These are phyloP conservation scores for Takifugu ocellatus DNA, from an alignment of 2,797 vertebrate species.

Conservation along the genomic window DNA sequence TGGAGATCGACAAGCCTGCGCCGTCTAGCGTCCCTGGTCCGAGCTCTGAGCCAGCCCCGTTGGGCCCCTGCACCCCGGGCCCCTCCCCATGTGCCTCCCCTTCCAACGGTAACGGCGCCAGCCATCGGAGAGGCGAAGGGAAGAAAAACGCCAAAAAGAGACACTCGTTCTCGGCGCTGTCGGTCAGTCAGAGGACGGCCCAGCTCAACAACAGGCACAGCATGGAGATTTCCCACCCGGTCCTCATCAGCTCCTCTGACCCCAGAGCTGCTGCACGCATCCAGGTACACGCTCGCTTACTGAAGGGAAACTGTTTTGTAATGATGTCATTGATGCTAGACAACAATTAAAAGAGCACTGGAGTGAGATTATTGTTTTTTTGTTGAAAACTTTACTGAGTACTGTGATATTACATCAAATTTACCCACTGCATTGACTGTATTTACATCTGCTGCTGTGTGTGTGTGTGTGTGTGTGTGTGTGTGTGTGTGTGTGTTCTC, in stretches of 20 bases:
- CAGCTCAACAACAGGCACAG: conserved; percentile 95
- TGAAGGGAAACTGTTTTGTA: too few relatives aligned
- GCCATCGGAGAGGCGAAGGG: conserved; percentile 83
- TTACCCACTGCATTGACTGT: too few relatives aligned
- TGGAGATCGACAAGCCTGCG: conserved; percentile 91
- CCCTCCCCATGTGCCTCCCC: conserved; percentile 65
- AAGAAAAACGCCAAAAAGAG: conserved; percentile 98
- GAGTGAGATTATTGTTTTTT: too few relatives aligned
- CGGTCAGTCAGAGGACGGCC: conserved; percentile 92
- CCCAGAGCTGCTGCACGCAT: conserved; percentile 92
- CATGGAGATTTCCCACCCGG: conserved; percentile 97
- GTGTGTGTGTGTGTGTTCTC: conserved; percentile 42
- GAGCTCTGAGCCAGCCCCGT: conserved; percentile 66
- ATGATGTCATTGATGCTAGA: not conserved
- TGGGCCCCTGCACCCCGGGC: conserved; percentile 68
- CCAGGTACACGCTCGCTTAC: conserved; percentile 42
- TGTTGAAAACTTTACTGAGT: too few relatives aligned
- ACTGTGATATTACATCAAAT: too few relatives aligned
- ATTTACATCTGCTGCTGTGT: not conserved
- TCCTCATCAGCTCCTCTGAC: conserved; percentile 96
- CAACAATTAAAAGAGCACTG: not conserved
- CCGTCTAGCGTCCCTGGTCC: conserved; percentile 72
- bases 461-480: conserved; percentile 16
- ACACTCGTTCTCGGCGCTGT: conserved; percentile 94
- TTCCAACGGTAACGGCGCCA: conserved; percentile 70